phyloP scores from a whole-genome alignment of 2,797 vertebrate species.

The Anguilla pacifica region DNA sequence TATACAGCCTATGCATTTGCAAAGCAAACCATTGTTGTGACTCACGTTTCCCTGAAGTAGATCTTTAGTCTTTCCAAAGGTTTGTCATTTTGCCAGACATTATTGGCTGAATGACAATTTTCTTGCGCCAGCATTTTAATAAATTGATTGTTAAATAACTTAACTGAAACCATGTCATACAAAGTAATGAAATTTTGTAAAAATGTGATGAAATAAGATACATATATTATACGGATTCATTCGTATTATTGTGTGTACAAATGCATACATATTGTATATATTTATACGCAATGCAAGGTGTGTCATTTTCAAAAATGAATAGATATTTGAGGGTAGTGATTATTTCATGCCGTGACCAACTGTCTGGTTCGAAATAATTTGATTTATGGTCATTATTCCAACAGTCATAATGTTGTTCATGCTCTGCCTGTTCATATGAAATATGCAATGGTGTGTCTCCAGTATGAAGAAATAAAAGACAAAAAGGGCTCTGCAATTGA shows the following conservation, averaged over 20 bases:
- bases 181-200: no score
- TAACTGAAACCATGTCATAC: no score
- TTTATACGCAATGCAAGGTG: background rate
- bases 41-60: background rate
- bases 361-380: background rate
- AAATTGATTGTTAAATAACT: no score
- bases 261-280: background rate
- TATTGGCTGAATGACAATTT: background rate
- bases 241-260: background rate
- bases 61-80: background rate
- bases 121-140: no score
- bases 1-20: background rate
- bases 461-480: background rate
- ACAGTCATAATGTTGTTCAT: background rate
- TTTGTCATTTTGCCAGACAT: background rate
- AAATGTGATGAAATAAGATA: background rate
- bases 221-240: background rate
- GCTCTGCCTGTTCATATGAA: no score
- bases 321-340: background rate
- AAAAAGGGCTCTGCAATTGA: background rate
- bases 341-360: background rate
- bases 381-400: background rate
- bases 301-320: background rate
- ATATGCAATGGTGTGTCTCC: background rate
- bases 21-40: background rate